Evolutionary conservation across 2,888 invertebrate species (phyloP).

Genomic region (Heliconius aoede): DNA sequence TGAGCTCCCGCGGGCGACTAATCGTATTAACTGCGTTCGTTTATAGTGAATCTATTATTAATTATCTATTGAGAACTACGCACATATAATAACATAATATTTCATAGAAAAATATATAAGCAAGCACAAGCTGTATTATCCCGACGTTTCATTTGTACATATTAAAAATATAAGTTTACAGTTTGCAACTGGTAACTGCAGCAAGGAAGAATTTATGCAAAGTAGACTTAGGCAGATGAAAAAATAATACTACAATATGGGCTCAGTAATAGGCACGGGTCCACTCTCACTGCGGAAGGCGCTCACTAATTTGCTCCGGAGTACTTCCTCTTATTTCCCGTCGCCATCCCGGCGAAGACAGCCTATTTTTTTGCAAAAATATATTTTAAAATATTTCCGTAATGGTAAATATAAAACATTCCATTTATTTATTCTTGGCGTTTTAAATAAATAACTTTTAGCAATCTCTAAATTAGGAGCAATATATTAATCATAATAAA

Average conservation of each 20-base stretch:
- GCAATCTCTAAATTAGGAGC: neutral
- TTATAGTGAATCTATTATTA: constrained; percentile 26
- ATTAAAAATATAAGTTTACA: constrained; percentile 9
- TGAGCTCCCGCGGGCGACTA: constrained; percentile 51
- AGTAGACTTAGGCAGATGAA: constrained; percentile 63
- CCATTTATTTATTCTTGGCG: neutral
- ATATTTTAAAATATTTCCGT: constrained; percentile 38
- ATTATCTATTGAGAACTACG: neutral
- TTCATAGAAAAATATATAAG: neutral
- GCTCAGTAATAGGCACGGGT: constrained; percentile 70
- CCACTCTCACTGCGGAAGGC: constrained; percentile 73
- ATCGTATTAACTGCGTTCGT: constrained; percentile 41
- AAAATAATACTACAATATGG: constrained; percentile 78
- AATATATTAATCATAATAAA: neutral
- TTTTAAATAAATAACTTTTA: constrained; percentile 6
- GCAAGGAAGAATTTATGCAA: constrained; percentile 47
- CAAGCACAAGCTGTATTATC: constrained; percentile 3
- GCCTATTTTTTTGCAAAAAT: constrained; percentile 59
- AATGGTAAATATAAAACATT: constrained; percentile 18
- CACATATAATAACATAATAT: neutral
- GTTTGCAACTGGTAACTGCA: neutral
- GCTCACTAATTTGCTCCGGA: constrained; percentile 74
- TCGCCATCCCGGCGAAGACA: constrained; percentile 58
- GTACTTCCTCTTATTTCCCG: constrained; percentile 69
- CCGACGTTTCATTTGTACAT: neutral